Conservation (phyloP, 2,888 invertebrate species). For the Amblyteles armatorius region DNA sequence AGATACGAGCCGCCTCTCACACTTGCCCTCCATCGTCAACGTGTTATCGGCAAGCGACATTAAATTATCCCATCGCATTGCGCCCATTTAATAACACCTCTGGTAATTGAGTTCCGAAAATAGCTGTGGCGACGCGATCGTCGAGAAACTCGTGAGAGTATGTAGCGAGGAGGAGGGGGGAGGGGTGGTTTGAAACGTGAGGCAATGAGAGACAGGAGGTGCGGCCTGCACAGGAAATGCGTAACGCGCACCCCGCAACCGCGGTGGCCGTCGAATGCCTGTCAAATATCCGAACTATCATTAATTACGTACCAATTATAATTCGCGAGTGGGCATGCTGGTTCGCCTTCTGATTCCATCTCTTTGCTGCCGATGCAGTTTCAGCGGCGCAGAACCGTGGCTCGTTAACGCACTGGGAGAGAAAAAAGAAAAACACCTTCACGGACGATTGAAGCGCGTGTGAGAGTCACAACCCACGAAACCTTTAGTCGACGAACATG, state of each 20-base stretch:
- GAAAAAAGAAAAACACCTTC: constrained; percentile 27
- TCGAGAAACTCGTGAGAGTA: constrained; percentile 58
- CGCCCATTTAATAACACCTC: constrained; percentile 69
- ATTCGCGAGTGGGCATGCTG: constrained; percentile 73
- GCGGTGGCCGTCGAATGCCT: constrained; percentile 70
- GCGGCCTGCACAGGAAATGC: constrained; percentile 61
- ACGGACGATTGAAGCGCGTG: constrained; percentile 38
- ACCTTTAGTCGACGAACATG: constrained; percentile 45
- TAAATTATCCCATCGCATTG: constrained; percentile 63
- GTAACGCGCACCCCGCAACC: constrained; percentile 69
- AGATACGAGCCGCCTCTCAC: constrained; percentile 6
- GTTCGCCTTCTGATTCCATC: constrained; percentile 61
- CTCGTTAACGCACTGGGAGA: constrained; percentile 57
- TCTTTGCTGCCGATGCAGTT: constrained; percentile 24
- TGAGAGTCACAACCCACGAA: constrained; percentile 57
- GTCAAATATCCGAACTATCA: constrained; percentile 78
- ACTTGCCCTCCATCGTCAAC: constrained; percentile 42
- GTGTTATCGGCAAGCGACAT: constrained; percentile 63
- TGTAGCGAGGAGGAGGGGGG: constrained; percentile 70
- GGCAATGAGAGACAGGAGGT: constrained; percentile 60
- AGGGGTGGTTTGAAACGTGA: constrained; percentile 59
- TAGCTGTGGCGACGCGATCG: constrained; percentile 52
- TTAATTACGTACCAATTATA: constrained; percentile 82
- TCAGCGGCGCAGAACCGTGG: constrained; percentile 34
- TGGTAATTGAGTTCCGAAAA: constrained; percentile 69